A percentile compares a stretch with the other conserved stretches of the same genome.
Conservation (phyloP, 2,113 vertebrate species). For the Oxyura jamaicensis region DNA sequence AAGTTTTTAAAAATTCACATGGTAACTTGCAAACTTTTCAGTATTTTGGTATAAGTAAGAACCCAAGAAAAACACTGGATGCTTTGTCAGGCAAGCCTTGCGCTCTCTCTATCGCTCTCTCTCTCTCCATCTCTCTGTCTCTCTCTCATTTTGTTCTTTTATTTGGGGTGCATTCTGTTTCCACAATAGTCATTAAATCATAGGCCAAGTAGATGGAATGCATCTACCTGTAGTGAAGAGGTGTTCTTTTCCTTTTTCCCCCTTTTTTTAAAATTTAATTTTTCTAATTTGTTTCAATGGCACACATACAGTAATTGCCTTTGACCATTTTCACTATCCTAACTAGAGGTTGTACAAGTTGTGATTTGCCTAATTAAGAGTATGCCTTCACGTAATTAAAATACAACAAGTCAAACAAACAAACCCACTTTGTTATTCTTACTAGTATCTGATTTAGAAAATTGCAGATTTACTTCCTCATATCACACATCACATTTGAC, state of each 20-base stretch:
- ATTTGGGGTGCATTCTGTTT: constrained; percentile 35
- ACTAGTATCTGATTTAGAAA: constrained; percentile 20
- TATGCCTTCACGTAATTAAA: constrained; percentile 55
- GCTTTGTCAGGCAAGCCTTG: constrained; percentile 66
- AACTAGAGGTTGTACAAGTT: background rate
- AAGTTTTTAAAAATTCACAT: constrained; percentile 46
- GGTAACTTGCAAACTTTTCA: constrained; percentile 78
- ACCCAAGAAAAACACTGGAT: constrained; percentile 50
- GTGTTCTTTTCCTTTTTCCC: background rate
- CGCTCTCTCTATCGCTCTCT: background rate
- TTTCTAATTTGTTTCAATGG: constrained; percentile 34
- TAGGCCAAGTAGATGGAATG: constrained; percentile 11
- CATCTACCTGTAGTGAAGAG: background rate
- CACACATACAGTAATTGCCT: constrained; percentile 3
- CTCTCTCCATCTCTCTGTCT: background rate
- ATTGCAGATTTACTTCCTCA: background rate
- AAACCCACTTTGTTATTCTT: background rate
- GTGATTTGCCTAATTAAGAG: constrained; percentile 29
- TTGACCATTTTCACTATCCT: constrained; percentile 43
- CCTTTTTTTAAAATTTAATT: background rate
- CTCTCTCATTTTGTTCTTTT: background rate
- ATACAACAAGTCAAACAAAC: background rate
- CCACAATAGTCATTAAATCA: constrained; percentile 30
- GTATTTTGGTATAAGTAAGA: constrained; percentile 48
- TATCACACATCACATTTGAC: background rate